These are phyloP conservation scores for Harpagoxenus sublaevis DNA, from an alignment of 2,888 invertebrate genomes.

Conservation along the genomic window DNA sequence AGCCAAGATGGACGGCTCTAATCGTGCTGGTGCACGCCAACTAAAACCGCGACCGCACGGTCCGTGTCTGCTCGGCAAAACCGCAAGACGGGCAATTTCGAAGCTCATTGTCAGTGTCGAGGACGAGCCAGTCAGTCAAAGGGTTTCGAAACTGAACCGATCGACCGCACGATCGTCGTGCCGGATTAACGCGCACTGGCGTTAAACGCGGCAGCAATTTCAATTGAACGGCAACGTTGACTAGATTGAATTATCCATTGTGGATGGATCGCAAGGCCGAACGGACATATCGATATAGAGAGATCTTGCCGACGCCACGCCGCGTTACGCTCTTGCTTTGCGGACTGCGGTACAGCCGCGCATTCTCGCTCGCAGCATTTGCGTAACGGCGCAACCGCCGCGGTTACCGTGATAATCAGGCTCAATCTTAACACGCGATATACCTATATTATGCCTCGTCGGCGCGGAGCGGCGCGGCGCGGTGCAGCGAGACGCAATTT, in stretches of 20 bases:
- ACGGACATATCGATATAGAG: not conserved
- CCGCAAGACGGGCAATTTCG: not conserved
- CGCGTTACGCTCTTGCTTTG: not conserved
- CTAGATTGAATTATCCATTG: constrained; percentile 1
- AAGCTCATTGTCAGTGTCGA: not conserved
- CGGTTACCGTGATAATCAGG: constrained; percentile 29
- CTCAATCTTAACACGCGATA: constrained; percentile 29
- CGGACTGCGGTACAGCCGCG: not conserved
- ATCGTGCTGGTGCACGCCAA: not conserved
- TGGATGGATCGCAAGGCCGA: not conserved
- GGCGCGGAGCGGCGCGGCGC: no score
- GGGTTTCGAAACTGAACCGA: not conserved
- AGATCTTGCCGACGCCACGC: not conserved
- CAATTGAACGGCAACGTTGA: not conserved
- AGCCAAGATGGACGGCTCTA: constrained; percentile 28
- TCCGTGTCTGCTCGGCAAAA: not conserved
- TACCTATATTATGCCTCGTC: not conserved
- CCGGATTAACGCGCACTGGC: not conserved
- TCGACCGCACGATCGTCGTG: not conserved
- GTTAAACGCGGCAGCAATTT: not conserved
- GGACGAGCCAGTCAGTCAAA: not conserved
- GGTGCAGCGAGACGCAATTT: not conserved
- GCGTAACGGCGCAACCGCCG: constrained; percentile 38
- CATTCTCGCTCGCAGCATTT: constrained; percentile 25
- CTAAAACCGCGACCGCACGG: not conserved